phyloP scores from a whole-genome alignment of 2,888 invertebrate genomes.

The Eurois occulta region DNA sequence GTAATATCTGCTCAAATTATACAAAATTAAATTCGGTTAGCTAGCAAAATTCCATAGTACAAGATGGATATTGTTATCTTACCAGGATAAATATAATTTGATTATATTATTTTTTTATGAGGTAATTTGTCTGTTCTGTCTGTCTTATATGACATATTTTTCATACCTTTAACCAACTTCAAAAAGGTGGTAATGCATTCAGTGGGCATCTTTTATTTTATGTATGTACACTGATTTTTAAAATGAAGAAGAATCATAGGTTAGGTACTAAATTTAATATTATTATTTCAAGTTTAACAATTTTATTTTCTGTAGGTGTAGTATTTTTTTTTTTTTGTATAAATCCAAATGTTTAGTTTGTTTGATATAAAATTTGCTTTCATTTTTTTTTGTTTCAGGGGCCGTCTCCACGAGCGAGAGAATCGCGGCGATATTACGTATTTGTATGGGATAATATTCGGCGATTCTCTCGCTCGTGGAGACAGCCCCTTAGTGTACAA shows the following conservation, averaged over 20 bases:
- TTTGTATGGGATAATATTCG: no score
- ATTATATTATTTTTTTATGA: neutral
- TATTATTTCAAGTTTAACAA: neutral
- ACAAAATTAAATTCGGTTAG: neutral
- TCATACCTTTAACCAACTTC: neutral
- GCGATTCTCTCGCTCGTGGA: no score
- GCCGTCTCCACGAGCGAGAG: no score
- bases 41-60: neutral
- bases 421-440: no score
- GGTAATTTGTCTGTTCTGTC: neutral
- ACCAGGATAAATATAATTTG: neutral
- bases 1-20: neutral
- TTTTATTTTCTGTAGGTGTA: neutral
- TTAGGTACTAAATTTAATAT: neutral
- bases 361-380: neutral
- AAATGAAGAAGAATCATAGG: neutral
- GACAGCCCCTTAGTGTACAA: neutral
- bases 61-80: neutral
- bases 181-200: neutral
- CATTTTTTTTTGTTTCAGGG: neutral
- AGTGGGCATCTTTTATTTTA: neutral
- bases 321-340: neutral
- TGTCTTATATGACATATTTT: no score
- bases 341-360: neutral
- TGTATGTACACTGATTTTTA: neutral